phyloP scores from a whole-genome alignment of 2,113 vertebrate genomes.

The Propithecus coquereli region DNA sequence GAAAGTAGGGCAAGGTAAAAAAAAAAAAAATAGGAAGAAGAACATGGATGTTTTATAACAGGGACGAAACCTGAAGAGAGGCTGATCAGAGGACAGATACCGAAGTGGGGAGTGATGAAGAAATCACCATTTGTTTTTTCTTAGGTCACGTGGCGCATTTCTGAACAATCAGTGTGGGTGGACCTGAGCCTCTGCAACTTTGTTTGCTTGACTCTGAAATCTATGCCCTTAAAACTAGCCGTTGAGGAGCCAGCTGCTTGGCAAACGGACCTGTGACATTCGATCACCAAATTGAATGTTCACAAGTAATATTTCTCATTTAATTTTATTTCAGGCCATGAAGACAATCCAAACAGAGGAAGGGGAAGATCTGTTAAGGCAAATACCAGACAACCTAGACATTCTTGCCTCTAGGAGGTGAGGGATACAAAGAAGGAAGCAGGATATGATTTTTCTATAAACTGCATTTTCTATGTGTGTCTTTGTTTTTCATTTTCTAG shows the following conservation, averaged over 20 bases:
- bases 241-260: not conserved
- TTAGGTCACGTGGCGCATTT: not conserved
- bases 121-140: not conserved
- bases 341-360: not conserved
- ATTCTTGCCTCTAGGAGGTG: not conserved
- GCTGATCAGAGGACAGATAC: not conserved
- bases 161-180: not conserved
- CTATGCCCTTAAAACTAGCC: not conserved
- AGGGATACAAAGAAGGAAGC: not conserved
- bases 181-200: not conserved
- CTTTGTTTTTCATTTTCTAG: conserved; percentile 19
- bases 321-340: conserved; percentile 10
- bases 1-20: conserved; percentile 69
- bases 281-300: not conserved
- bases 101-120: not conserved
- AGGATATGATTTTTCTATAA: not conserved
- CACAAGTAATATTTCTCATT: not conserved
- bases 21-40: not conserved
- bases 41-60: conserved; percentile 46
- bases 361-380: not conserved
- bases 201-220: not conserved
- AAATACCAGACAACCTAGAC: not conserved
- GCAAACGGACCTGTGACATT: not conserved
- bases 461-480: not conserved
- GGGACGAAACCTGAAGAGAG: not conserved